Percentiles rank a stretch among this genome's conserved stretches.
Evolutionary conservation across 2,113 vertebrate genomes (phyloP).

Genomic region (Chaetura pelagica): DNA sequence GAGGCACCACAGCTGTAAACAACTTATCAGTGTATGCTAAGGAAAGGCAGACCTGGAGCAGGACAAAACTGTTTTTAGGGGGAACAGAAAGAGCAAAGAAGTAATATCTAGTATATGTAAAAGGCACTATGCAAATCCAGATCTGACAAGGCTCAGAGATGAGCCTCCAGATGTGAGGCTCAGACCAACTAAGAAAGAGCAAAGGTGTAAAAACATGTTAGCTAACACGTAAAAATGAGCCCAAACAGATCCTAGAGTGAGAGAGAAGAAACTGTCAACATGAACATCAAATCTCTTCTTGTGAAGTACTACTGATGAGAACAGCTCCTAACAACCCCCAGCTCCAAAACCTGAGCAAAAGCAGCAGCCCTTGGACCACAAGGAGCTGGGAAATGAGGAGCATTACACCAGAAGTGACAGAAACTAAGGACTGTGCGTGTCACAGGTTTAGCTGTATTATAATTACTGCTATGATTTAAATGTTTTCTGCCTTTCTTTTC

Average conservation of each 20-base stretch:
- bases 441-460: background rate
- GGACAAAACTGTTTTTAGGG: background rate
- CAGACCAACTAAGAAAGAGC: background rate
- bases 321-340: background rate
- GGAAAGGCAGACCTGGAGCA: background rate
- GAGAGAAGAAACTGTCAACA: background rate
- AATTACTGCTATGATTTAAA: background rate
- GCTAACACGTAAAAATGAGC: background rate
- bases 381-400: background rate
- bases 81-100: background rate
- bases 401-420: background rate
- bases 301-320: background rate
- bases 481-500: background rate
- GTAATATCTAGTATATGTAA: too few species aligned
- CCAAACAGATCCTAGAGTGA: background rate
- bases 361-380: background rate
- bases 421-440: background rate
- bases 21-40: background rate
- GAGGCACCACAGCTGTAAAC: background rate
- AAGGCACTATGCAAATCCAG: accelerated
- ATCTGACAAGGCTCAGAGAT: background rate
- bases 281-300: background rate
- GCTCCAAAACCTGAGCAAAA: background rate
- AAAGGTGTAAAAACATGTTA: background rate
- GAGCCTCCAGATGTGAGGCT: background rate